Base-by-base conservation (phyloP, 2,113 vertebrate genomes). In the Zosterops pallidus region DNA sequence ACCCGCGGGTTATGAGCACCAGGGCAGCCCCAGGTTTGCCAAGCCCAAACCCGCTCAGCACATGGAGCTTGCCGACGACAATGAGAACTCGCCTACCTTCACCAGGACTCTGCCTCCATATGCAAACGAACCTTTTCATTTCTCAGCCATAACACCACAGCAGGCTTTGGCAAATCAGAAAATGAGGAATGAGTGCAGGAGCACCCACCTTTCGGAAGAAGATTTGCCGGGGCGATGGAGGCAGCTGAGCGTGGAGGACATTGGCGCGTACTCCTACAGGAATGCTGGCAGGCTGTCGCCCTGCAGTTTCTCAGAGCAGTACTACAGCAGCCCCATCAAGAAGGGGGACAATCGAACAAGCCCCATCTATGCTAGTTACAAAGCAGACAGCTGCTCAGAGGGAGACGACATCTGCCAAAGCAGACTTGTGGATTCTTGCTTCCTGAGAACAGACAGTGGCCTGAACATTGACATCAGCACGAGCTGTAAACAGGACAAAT, bases 241-340 rank as follows among this genome's bases (percentile, higher is more conserved):
- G 72, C 98, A 99, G 37, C 95, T 99, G 84, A 99, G 99, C 0
- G 98, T 99, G 63, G 99, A 99, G 86, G 99, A 99, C 92, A 97
- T 99, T 20, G 99, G 98, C 78, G 97, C 98, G 0, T 98, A 99
- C 93, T 98, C 99, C 49, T 99, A 98, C 95, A 97, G 96, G 46
- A 95, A 98, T 28, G 39, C 98, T 21, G 97, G 97, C 46, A 98
- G 98, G 8, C 95, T 98, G 39, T 99, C 99, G 0, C 98, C 99
- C 16, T 98, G 98, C 94, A 98, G 98, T 83, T 99, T 98, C 96
- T 98, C 98, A 0, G 99, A 99, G 94, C 98, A 97, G 89, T 99
- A 98, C 96, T 99, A 99, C 81, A 98, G 98, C 67, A 98, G 98
- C 77, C 98, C 98, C 0, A 93, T 98, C 59, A 98, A 98, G 94